These are phyloP conservation scores for Pangasianodon hypophthalmus DNA, from an alignment of 2,113 vertebrate genomes.

Conservation along the genomic window DNA sequence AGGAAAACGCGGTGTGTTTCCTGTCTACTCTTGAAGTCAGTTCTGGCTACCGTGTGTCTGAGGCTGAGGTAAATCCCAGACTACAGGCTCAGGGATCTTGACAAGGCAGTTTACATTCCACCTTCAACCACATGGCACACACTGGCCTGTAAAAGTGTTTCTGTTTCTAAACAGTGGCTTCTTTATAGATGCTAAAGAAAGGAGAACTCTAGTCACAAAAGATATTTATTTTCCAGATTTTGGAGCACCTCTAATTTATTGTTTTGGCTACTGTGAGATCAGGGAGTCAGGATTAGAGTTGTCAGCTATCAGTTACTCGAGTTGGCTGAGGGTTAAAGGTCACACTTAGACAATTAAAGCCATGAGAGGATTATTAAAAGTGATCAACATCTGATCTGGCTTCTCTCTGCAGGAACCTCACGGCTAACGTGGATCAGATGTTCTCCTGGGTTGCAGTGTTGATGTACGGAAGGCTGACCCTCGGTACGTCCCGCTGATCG, in stretches of 20 bases:
- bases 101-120: background rate
- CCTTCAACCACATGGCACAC: background rate
- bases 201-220: background rate
- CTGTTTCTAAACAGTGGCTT: constrained; percentile 7
- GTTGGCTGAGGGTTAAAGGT: background rate
- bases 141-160: background rate
- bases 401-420: constrained; percentile 8
- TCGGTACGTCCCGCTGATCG: no score
- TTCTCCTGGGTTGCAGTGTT: background rate
- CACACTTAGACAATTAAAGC: background rate
- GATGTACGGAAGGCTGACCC: background rate
- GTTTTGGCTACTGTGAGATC: constrained; percentile 20
- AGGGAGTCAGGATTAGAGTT: background rate
- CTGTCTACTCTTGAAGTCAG: background rate
- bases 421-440: constrained; percentile 12
- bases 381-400: constrained; percentile 15
- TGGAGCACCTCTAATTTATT: background rate
- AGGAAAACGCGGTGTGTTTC: background rate
- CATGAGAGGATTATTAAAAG: constrained; percentile 18
- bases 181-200: background rate
- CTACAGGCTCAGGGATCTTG: background rate
- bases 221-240: background rate
- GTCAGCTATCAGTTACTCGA: constrained; percentile 18
- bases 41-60: background rate
- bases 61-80: background rate